A percentile compares a stretch with the other conserved stretches of the same genome.
phyloP scores from a whole-genome alignment of 1,140 invertebrate species.

The Theocolax elegans region DNA sequence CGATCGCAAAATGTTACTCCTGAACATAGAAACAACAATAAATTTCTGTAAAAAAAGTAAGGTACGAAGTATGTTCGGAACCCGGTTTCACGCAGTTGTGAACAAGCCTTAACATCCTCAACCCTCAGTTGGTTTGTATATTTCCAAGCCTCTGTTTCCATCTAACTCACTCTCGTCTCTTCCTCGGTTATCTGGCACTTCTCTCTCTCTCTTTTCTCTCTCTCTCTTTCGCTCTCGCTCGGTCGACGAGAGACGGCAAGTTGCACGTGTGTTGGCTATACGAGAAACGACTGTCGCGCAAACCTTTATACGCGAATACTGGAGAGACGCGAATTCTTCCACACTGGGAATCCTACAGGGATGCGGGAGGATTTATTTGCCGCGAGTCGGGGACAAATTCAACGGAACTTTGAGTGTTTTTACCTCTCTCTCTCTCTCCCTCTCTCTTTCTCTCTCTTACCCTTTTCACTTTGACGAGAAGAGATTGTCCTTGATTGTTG shows the following conservation, averaged over 20 bases:
- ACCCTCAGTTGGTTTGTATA: neutral
- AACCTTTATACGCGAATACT: no score
- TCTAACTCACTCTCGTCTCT: neutral
- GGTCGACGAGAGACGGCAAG: no score
- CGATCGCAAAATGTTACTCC: no score
- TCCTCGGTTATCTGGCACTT: neutral
- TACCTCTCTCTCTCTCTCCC: neutral
- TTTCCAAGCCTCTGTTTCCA: conserved; percentile 5
- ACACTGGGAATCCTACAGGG: neutral
- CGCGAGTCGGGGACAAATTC: conserved; percentile 1
- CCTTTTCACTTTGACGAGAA: neutral
- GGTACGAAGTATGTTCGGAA: no score
- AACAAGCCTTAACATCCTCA: neutral
- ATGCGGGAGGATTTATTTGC: conserved; percentile 28
- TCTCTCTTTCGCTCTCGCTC: neutral
- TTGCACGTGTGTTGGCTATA: neutral
- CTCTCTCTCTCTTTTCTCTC: neutral
- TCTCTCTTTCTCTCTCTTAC: neutral
- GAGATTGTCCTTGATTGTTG: neutral
- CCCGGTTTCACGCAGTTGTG: no score
- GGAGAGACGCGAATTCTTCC: conserved; percentile 13
- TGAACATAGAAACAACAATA: no score
- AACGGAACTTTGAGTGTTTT: conserved; percentile 23
- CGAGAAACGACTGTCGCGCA: neutral
- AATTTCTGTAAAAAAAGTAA: no score